Base-by-base conservation (phyloP, 2,888 invertebrate genomes). In the Bruchidius siliquastri region DNA sequence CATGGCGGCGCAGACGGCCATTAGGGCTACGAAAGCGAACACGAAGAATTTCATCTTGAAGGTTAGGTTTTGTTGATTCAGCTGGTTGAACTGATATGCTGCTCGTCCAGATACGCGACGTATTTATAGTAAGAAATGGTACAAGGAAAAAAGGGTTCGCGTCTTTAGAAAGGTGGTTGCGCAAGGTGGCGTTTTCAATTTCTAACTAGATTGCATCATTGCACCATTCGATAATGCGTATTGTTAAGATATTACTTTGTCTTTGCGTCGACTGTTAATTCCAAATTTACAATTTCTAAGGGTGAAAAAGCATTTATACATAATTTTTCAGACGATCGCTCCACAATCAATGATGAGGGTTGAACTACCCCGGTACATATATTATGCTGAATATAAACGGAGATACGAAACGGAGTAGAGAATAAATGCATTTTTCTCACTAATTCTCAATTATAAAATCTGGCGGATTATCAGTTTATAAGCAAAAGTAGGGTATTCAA, bases 1-100 rank as follows among this genome's bases (percentile, higher is more conserved):
- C 10, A 74, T 21, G 26, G 73, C 75, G n/a, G 75, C 71, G 69
- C 74, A 75, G 18, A 49, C 13, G 1, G 49, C 49, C 49, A 49
- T 49, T 49, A 49, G 49, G 74, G 74, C 78, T 22, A 80, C 66
- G 70, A 77, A 73, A 30, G 75, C 74, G 71, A 80, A 76, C 21
- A 79, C 32, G 26, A 80, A 71, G 72, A 77, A 73, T 75, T 80
- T 80, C 80, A 80, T 80, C 69, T 77, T 79, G 77, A 74, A 69
- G 70, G 69, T 49, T 21, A 1, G 49, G 18, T 4, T 49, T 49
- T 3, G 49, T 49, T 49, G 49, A 18, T 1, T 49, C 49, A 69
- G 49, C 71, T 73, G 69, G 6, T 73, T n/a, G 30, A 21, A 70
- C 49, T 49, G 49, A 49, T 49, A 49, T 49, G 49, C 49, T 49